A percentile compares a stretch with the other conserved stretches of the same genome.
These are phyloP conservation scores for Drosophila setifemur DNA, from an alignment of 1,140 invertebrate species.

Conservation along the genomic window DNA sequence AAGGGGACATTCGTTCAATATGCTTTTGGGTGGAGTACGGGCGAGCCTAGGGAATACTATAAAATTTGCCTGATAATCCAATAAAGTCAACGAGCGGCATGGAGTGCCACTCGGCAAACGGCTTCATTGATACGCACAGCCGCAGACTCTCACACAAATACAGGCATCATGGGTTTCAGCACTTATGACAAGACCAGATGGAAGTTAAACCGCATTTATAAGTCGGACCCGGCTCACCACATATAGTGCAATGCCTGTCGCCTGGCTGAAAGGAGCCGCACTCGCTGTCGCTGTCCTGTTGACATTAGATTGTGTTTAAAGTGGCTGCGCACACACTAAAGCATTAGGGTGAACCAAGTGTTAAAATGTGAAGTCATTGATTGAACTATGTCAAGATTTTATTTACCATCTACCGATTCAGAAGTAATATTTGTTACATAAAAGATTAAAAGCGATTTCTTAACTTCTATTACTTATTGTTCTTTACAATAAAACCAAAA, in stretches of 20 bases:
- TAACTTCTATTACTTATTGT: too few relatives aligned
- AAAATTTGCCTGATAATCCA: constrained; percentile 74
- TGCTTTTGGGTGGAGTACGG: constrained; percentile 12
- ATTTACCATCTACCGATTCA: too few relatives aligned
- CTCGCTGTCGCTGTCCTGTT: constrained; percentile 53
- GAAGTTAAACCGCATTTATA: constrained; percentile 76
- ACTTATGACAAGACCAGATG: constrained; percentile 60
- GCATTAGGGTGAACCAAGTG: constrained; percentile 14
- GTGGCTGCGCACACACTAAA: constrained; percentile 47
- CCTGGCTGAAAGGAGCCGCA: constrained; percentile 16
- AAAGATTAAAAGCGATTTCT: too few relatives aligned
- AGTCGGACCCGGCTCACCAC: constrained; percentile 49
- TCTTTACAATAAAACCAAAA: too few relatives aligned
- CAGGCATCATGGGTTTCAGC: constrained; percentile 3
- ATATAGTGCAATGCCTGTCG: constrained; percentile 31
- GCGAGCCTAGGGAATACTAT: constrained; percentile 42
- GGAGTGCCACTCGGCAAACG: constrained; percentile 64
- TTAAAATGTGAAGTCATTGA: too few relatives aligned
- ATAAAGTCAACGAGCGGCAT: constrained; percentile 60
- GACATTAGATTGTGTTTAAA: constrained; percentile 80
- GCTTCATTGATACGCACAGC: constrained; percentile 67
- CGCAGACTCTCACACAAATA: constrained; percentile 12
- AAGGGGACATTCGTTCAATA: constrained; percentile 48
- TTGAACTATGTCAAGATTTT: too few relatives aligned
- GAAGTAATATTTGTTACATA: too few relatives aligned